Evolutionary conservation across 2,797 vertebrate species (phyloP).

Genomic region (Urophycis tenuis): DNA sequence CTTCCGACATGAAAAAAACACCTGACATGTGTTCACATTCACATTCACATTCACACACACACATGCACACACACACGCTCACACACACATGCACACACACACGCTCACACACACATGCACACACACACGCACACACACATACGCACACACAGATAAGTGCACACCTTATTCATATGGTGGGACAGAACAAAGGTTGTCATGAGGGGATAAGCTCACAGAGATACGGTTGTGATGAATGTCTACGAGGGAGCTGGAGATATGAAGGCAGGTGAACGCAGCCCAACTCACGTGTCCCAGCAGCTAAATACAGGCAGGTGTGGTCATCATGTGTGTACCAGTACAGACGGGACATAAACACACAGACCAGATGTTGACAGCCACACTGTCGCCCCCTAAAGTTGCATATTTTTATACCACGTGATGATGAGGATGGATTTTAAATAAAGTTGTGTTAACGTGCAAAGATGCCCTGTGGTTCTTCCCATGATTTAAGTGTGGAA

Average conservation of each 20-base stretch:
- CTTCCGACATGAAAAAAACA: constrained; percentile 15
- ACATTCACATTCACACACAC: constrained; percentile 25
- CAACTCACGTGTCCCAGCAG: background rate
- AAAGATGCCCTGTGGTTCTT: constrained; percentile 31
- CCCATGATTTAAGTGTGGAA: too few species aligned
- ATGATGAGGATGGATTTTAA: constrained; percentile 50
- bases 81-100: constrained; percentile 14
- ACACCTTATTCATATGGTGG: background rate
- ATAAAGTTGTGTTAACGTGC: constrained; percentile 57
- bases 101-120: background rate
- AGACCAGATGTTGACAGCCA: background rate
- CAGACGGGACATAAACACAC: background rate
- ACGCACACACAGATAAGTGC: constrained; percentile 2
- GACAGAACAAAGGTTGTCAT: background rate
- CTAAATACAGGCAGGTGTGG: background rate
- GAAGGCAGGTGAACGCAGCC: background rate
- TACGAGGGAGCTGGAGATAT: background rate
- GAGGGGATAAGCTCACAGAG: background rate
- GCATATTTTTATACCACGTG: constrained; percentile 30
- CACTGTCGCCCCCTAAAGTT: constrained; percentile 4
- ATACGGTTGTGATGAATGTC: background rate
- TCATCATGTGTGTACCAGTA: background rate
- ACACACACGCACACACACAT: too few species aligned
- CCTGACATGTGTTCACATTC: constrained; percentile 20
- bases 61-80: constrained; percentile 13